Base-by-base conservation (phyloP, 2,797 vertebrate genomes). In the Hoplostethus mediterraneus region DNA sequence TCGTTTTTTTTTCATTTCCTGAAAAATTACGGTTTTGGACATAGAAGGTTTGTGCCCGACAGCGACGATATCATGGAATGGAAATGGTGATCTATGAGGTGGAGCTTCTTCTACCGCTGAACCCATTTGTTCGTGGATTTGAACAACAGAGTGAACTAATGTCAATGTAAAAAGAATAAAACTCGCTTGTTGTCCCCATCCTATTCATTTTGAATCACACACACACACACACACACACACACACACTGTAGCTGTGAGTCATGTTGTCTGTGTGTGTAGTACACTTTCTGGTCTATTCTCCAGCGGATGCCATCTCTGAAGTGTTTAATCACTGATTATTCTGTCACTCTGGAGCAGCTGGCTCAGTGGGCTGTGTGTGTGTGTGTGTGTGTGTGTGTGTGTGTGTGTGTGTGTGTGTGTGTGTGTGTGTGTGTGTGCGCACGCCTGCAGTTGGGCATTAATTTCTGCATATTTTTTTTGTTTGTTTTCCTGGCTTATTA, bases 281-380 rank as follows among this genome's bases (percentile, higher is more conserved):
- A 58, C 44, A 28, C 55, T 73, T 81, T 82, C 55, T 75, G 56
- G 86, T 82, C 71, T 77, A 16, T 65, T 79, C 74, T 84, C 81
- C 53, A 66, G 75, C 73, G 66, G 25, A 63, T 67, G 57, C 14
- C 58, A 69, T 68, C 71, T 79, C 71, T 70, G 68, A 82, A 68
- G 73, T 77, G 59, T 82, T 80, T 79, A 85, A 80, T 88, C 73
- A 72, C 67, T 80, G 67, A 83, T 84, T 81, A 77, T 80, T 77
- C 58, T 67, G 71, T 81, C 82, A 81, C 60, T 78, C 73, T 75
- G 61, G 45, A 73, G 66, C 71, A 75, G 38, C 62, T 33, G 58
- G 31, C 70, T 77, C 58, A 63, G 55, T 58, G 65, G 55, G 17
- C 66, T 67, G 2, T 38, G 33, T 45, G 49, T 51, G 13, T 58